Base-by-base conservation (phyloP, 1,140 invertebrate genomes). In the Drosophila virilis region DNA sequence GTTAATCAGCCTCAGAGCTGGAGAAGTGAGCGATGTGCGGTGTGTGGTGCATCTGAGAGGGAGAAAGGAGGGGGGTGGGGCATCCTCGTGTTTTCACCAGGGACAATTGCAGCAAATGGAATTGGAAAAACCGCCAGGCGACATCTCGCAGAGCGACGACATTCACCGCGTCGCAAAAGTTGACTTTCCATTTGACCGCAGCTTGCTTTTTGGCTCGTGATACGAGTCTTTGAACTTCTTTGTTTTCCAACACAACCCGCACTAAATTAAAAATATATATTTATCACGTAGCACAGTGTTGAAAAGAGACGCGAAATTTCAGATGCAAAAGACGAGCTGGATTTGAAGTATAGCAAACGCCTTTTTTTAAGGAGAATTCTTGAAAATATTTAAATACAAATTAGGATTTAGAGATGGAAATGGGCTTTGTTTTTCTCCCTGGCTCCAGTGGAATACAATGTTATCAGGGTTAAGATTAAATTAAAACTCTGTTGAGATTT, bases 151-250 rank as follows among this genome's bases (percentile, higher is more conserved):
- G 42, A 28, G 22, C 22, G 22, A 28, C 65, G 42, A 83, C 79
- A 61, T 64, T 78, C 80, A 74, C 77, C 69, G 50, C 8, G n/a
- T 65, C 45, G 66, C 51, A 64, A 70, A 72, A 83, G 76, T 71
- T 88, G 80, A 88, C 83, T 88, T 88, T 88, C 83, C 79, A 80
- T 88, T 88, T 89, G 83, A 89, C 84, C 79, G 84, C 79, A 83
- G 80, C 84, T 66, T 65, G 83, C 64, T 66, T 68, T 40, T 83
- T 78, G 80, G 78, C 76, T 81, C 68, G 77, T 74, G 55, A 42
- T 75, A 70, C 69, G 68, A 85, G 80, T 77, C 80, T 84, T 85
- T 84, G 78, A 85, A 83, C 76, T 79, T 74, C 77, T 76, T 51
- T 45, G 8, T 59, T 65, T 78, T 70, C 28, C 58, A 58, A 58